Base-by-base conservation (phyloP, 2,113 vertebrate genomes). In the Tympanuchus pallidicinctus region DNA sequence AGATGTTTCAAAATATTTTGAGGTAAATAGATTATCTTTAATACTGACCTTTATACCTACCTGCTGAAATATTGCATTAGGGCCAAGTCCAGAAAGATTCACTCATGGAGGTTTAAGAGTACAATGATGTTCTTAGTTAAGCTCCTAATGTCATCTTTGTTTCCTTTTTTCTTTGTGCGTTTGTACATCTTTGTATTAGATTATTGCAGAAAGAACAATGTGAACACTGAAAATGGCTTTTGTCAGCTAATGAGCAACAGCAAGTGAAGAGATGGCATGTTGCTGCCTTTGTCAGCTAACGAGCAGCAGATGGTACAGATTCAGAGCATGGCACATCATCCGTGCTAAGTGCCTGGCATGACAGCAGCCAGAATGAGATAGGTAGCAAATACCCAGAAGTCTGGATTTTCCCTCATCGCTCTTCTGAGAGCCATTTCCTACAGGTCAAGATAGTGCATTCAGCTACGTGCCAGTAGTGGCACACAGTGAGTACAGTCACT, bases 281-380 rank as follows among this genome's bases (percentile, higher is more conserved):
- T 42, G 82, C 93, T 67, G 82, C 61, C 80, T 94, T 96, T 87
- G 88, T 89, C 61, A 70, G 84, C 36, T 96, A 96, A 95, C 57
- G 13, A 95, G 94, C 50, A 97, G 95, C 97, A 97, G 95, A 95
- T 97, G 95, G 93, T 91, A 73, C n/a, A 90, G 86, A 92, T 91
- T 91, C 34, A 48, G 95, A 97, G 90, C 88, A 47, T 86, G 88
- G 93, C 56, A 70, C 50, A 83, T 95, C 79, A 94, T 89, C 75
- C 19, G 16, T 16, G 2, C 83, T 95, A 85, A 61, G 84, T 94
- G 86, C 80, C 85, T 97, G 86, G 52, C 66, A 89, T 92, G 89
- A 81, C 91, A 94, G 84, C 83, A 95, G 90, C 89, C 95, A 95
- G 89, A 97, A 88, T 89, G 50, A 85, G 73, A 86, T 50, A 34